phyloP scores from a whole-genome alignment of 2,113 vertebrate genomes.

The Oriolus oriolus region DNA sequence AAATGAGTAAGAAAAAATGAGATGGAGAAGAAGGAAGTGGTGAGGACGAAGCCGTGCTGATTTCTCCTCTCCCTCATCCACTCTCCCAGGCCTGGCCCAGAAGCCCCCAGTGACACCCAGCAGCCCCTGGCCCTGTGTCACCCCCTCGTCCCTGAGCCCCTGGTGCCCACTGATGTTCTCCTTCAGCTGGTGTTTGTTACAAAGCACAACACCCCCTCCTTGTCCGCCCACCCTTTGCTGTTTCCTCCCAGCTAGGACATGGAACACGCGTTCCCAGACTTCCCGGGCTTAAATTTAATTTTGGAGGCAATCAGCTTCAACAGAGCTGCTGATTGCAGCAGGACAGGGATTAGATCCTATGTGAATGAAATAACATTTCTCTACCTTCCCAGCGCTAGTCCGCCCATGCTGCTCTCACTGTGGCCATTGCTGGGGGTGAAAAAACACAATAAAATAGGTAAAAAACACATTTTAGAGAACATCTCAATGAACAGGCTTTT shows the following conservation, averaged over 20 bases:
- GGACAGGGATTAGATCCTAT: neutral
- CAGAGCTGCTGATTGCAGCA: constrained; percentile 47
- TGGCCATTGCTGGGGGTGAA: neutral
- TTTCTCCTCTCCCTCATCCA: neutral
- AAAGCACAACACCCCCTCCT: neutral
- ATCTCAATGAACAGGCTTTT: neutral
- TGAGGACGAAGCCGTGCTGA: neutral
- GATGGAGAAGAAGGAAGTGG: neutral
- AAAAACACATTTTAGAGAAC: neutral
- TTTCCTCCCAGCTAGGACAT: neutral
- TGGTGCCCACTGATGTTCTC: neutral
- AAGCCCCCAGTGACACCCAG: neutral
- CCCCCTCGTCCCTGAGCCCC: fast-evolving
- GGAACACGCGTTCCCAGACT: neutral
- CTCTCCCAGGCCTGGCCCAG: neutral
- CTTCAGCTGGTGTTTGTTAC: neutral
- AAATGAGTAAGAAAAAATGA: neutral
- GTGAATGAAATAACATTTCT: neutral
- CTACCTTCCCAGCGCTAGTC: neutral
- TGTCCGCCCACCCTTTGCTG: neutral
- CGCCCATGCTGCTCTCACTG: fast-evolving
- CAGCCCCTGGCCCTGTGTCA: neutral
- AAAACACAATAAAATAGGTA: neutral
- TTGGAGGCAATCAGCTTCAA: constrained; percentile 21
- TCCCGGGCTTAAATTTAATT: constrained; percentile 35